Percentiles rank a stretch among this genome's conserved stretches.
Conservation (phyloP, 2,113 vertebrate species). For the Uria aalge region DNA sequence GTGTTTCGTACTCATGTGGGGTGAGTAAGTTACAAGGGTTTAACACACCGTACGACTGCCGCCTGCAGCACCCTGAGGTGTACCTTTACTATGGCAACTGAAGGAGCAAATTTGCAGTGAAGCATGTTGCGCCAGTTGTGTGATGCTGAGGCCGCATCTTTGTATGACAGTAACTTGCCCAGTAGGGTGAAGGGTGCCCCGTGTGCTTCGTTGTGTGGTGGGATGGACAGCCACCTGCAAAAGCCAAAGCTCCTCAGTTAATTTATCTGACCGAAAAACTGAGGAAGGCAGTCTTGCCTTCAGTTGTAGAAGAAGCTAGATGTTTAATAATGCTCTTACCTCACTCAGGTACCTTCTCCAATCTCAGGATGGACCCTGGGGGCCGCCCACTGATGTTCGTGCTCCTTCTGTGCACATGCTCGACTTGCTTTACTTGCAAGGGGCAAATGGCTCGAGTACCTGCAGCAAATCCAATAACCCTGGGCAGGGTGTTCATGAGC, state of each 20-base stretch:
- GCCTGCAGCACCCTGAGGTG: not conserved
- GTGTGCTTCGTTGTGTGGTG: rapidly evolving
- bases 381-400: rapidly evolving
- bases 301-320: not conserved
- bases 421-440: not conserved
- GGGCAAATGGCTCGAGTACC: not conserved
- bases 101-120: not conserved
- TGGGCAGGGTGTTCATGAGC: rapidly evolving
- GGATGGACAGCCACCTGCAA: not conserved
- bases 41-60: not conserved
- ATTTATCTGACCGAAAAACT: not conserved
- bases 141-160: not conserved
- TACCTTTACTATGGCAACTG: not conserved
- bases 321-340: not conserved
- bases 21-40: conserved; percentile 9
- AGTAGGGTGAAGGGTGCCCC: not conserved
- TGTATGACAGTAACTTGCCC: rapidly evolving
- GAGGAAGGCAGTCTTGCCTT: not conserved
- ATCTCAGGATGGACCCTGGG: not conserved
- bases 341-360: not conserved
- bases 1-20: not conserved
- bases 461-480: not conserved
- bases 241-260: not conserved
- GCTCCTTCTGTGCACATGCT: not conserved
- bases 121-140: not conserved